Evolutionary conservation across 2,797 vertebrate genomes (phyloP).

Genomic region (Onychomys torridus): DNA sequence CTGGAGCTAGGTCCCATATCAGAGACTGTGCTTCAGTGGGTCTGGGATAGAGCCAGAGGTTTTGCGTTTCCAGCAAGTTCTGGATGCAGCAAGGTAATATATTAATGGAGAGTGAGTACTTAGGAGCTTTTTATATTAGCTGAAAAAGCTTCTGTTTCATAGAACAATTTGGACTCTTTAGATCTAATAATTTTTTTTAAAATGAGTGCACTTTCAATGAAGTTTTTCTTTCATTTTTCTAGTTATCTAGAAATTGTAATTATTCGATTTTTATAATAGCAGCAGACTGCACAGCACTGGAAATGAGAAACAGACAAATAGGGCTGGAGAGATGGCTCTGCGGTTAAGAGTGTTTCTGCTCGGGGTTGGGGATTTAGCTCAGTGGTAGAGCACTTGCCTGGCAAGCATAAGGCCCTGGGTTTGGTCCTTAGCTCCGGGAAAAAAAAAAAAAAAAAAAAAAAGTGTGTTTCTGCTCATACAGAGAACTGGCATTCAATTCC

Average conservation of each 20-base stretch:
- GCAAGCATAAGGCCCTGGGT: too few species aligned
- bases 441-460: too few species aligned
- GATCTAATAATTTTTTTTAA: conserved; percentile 9
- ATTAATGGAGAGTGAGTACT: background rate
- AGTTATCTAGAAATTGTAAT: conserved; percentile 1
- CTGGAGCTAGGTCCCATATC: background rate
- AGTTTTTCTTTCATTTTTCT: conserved; percentile 35
- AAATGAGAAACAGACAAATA: conserved; percentile 49
- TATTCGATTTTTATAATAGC: conserved; percentile 45
- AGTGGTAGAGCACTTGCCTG: too few species aligned
- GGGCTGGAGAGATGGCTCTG: background rate
- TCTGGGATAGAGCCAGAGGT: background rate
- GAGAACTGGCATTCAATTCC: background rate
- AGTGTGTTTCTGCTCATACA: background rate
- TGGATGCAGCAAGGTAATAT: background rate
- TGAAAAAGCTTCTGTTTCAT: background rate
- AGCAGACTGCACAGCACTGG: background rate
- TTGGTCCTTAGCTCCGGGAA: too few species aligned
- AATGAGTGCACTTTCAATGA: background rate
- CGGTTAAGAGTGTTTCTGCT: background rate
- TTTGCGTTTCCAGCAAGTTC: background rate
- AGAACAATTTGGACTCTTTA: background rate
- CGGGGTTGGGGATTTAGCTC: too few species aligned
- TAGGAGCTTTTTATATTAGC: conserved; percentile 7
- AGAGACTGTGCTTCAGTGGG: background rate